phyloP scores from a whole-genome alignment of 2,888 invertebrate species.

The Biston stratarius region DNA sequence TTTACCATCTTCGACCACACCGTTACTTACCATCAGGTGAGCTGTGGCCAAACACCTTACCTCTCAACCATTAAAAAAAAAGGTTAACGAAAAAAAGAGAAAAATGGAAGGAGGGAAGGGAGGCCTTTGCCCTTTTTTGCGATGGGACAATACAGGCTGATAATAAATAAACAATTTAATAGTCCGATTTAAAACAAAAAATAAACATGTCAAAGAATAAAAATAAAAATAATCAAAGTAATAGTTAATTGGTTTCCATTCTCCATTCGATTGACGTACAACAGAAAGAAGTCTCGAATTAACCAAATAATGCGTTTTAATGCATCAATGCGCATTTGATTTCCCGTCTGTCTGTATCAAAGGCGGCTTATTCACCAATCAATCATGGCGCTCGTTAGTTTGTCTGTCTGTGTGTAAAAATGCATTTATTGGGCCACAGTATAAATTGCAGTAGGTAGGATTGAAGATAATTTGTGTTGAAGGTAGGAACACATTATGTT shows the following conservation, averaged over 20 bases:
- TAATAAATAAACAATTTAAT: too few relatives aligned
- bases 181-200: too few relatives aligned
- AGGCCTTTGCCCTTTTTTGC: too few relatives aligned
- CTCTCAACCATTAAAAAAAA: too few relatives aligned
- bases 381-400: slow-evolving; percentile 17
- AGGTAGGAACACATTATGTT: not conserved
- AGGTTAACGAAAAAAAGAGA: too few relatives aligned
- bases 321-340: slow-evolving; percentile 16
- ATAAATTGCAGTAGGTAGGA: not conserved
- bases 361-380: slow-evolving; percentile 5
- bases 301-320: not conserved
- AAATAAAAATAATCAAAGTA: too few relatives aligned
- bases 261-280: not conserved
- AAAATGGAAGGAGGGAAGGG: too few relatives aligned
- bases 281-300: not conserved
- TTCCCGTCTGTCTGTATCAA: slow-evolving; percentile 6
- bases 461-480: not conserved
- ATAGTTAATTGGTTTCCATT: not conserved
- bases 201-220: too few relatives aligned
- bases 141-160: too few relatives aligned
- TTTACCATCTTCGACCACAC: too few relatives aligned
- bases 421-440: slow-evolving; percentile 8
- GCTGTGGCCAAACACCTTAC: too few relatives aligned
- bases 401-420: slow-evolving; percentile 11
- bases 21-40: too few relatives aligned